phyloP scores from a whole-genome alignment of 2,113 vertebrate species.

The Neotragus moschatus region DNA sequence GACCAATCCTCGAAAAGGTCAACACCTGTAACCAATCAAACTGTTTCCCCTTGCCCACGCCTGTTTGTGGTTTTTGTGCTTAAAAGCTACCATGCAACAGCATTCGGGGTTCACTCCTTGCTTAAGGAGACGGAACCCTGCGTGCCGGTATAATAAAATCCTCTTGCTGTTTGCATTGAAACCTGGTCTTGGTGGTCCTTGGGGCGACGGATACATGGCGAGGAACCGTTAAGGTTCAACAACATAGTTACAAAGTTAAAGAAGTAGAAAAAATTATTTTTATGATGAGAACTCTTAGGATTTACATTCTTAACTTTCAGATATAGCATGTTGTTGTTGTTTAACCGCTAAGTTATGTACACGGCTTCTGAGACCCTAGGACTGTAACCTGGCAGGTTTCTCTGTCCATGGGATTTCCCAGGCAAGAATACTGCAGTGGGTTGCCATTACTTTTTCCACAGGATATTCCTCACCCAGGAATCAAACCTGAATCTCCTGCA shows the following conservation, averaged over 20 bases:
- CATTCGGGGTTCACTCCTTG: too few species aligned
- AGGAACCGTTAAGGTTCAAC: too few species aligned
- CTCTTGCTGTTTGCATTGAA: too few species aligned
- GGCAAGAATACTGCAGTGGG: neutral
- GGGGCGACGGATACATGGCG: too few species aligned
- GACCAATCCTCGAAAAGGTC: too few species aligned
- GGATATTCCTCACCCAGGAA: neutral
- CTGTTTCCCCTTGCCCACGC: too few species aligned
- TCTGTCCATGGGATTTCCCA: neutral
- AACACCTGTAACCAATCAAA: too few species aligned
- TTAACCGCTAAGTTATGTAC: neutral
- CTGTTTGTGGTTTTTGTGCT: too few species aligned
- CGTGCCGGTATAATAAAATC: too few species aligned
- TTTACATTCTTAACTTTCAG: neutral
- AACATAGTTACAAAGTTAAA: neutral
- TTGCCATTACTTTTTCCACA: neutral
- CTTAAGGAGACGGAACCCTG: too few species aligned
- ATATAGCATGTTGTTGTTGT: neutral
- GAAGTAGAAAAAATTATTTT: neutral
- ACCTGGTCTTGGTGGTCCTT: too few species aligned
- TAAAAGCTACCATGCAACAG: too few species aligned
- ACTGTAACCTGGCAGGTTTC: neutral
- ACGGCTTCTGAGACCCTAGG: neutral
- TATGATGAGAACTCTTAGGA: neutral
- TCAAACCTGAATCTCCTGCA: neutral